phyloP scores from a whole-genome alignment of 53 echinoderm and acorn worm species.

The Pentamera pediparva region DNA sequence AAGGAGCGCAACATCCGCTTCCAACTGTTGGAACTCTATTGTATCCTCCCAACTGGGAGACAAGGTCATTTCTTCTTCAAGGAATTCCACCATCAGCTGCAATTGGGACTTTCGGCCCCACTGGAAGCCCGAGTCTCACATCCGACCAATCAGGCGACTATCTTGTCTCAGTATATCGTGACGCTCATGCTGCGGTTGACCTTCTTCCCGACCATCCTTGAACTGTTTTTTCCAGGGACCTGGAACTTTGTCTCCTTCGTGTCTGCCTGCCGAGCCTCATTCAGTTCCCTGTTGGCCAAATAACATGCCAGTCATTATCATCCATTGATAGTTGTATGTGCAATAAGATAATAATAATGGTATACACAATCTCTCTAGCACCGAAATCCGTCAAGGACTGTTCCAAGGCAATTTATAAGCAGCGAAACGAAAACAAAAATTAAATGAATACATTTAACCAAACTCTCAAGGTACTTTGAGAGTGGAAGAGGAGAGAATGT shows the following conservation, averaged over 20 bases:
- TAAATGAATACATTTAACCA: neutral
- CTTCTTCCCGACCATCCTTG: constrained; percentile 83
- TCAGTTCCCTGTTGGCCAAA: constrained; percentile 56
- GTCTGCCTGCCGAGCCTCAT: constrained; percentile 66
- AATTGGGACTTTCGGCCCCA: too few relatives aligned
- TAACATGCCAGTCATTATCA: neutral
- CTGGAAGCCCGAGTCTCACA: too few relatives aligned
- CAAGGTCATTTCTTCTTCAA: too few relatives aligned
- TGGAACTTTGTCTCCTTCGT: constrained; percentile 20
- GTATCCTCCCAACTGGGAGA: neutral
- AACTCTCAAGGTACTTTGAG: too few relatives aligned
- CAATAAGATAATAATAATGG: neutral
- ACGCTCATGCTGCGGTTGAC: constrained; percentile 97
- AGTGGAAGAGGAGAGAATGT: too few relatives aligned
- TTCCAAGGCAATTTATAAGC: too few relatives aligned
- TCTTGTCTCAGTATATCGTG: constrained; percentile 72
- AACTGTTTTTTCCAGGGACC: constrained; percentile 28
- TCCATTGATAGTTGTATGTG: neutral
- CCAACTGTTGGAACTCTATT: too few relatives aligned
- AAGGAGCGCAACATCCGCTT: too few relatives aligned
- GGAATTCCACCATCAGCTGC: too few relatives aligned
- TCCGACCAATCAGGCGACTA: neutral
- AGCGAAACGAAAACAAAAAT: too few relatives aligned
- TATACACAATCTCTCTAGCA: neutral
- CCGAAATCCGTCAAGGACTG: neutral